Conservation (phyloP, 2,113 vertebrate genomes). For the Anhinga anhinga region DNA sequence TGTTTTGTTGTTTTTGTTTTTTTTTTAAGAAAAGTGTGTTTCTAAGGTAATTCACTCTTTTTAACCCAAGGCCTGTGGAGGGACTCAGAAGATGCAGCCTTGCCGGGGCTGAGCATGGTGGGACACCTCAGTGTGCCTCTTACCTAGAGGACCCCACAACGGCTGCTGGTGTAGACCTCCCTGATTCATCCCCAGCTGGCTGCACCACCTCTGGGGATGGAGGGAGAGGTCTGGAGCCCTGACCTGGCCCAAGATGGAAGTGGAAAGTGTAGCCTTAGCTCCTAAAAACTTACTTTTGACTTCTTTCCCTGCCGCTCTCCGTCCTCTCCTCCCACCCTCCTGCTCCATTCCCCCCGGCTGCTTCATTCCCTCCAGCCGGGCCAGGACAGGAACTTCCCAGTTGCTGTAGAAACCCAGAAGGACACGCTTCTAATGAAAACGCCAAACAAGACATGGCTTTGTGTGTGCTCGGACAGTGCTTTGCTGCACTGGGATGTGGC, state of each 20-base stretch:
- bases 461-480: background rate
- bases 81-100: background rate
- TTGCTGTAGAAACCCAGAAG: conserved; percentile 54
- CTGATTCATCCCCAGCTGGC: background rate
- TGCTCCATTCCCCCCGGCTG: background rate
- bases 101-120: accelerated
- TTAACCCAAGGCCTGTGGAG: background rate
- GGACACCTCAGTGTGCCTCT: background rate
- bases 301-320: background rate
- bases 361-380: background rate
- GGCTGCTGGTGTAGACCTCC: background rate
- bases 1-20: background rate
- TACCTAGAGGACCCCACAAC: background rate
- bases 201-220: accelerated
- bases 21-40: background rate
- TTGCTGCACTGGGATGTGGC: background rate
- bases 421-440: background rate
- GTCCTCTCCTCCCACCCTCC: background rate
- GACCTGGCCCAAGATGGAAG: background rate
- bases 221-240: background rate
- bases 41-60: background rate
- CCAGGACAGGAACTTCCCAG: background rate
- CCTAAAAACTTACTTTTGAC: background rate
- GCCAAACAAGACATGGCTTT: conserved; percentile 24
- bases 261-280: background rate